A percentile compares a stretch with the other conserved stretches of the same genome.
These are phyloP conservation scores for Cebus imitator DNA, from an alignment of 2,113 vertebrate genomes.

Conservation along the genomic window DNA sequence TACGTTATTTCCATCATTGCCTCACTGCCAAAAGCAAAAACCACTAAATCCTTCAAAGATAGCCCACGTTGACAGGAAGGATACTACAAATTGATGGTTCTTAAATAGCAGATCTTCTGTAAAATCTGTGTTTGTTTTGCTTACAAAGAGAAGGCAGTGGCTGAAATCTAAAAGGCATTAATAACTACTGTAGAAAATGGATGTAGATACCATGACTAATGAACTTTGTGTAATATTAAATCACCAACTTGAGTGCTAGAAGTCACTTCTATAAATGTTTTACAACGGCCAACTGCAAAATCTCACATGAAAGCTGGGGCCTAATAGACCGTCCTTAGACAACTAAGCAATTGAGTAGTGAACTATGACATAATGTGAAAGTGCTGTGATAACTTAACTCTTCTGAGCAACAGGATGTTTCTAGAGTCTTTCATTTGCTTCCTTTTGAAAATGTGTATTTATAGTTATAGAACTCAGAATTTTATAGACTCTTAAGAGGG, in stretches of 20 bases:
- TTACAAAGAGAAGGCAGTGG: slow-evolving; percentile 52
- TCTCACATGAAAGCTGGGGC: slow-evolving; percentile 60
- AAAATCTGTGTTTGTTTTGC: slow-evolving; percentile 67
- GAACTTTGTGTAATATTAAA: slow-evolving; percentile 72
- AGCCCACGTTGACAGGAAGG: not conserved
- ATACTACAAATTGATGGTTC: slow-evolving; percentile 47
- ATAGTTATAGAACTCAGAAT: slow-evolving; percentile 48
- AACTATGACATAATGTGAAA: slow-evolving; percentile 51
- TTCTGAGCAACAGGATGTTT: slow-evolving; percentile 45
- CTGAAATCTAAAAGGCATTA: slow-evolving; percentile 70
- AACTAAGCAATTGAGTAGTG: slow-evolving; percentile 68
- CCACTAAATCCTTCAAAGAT: slow-evolving; percentile 58
- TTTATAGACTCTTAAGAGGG: slow-evolving; percentile 49
- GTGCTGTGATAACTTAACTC: slow-evolving; percentile 47
- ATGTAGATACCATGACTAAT: slow-evolving; percentile 76
- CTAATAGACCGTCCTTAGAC: slow-evolving; percentile 66
- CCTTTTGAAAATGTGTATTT: not conserved
- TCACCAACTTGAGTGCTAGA: slow-evolving; percentile 51
- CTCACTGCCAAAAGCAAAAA: slow-evolving; percentile 51
- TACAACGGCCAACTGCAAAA: slow-evolving; percentile 71
- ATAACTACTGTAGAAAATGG: slow-evolving; percentile 75
- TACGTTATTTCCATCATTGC: slow-evolving; percentile 44
- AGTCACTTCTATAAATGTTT: slow-evolving; percentile 71
- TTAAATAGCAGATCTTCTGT: slow-evolving; percentile 59
- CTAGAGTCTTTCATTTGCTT: slow-evolving; percentile 69